A percentile compares a stretch with the other conserved stretches of the same genome.
Conservation (phyloP, 2,113 vertebrate species). For the Mixornis gularis region DNA sequence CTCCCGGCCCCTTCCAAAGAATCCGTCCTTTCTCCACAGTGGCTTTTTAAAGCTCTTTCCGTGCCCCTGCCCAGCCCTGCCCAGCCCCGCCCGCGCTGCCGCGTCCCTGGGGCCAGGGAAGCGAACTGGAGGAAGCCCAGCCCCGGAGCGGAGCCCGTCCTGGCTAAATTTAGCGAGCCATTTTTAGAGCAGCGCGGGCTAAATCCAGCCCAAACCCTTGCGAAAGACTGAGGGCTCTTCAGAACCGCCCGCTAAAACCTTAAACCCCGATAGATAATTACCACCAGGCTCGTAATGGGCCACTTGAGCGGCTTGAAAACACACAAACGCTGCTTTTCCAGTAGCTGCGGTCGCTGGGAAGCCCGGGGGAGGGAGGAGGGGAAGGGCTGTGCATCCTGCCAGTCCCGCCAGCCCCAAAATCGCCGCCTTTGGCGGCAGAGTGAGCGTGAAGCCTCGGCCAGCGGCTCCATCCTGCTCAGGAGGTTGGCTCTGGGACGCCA, state of each 20-base stretch:
- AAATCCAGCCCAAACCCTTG: constrained; percentile 6
- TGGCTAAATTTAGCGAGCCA: constrained; percentile 30
- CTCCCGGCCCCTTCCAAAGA: neutral
- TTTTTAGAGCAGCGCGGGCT: constrained; percentile 26
- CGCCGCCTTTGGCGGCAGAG: fast-evolving
- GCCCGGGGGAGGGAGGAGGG: neutral
- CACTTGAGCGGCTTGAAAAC: neutral
- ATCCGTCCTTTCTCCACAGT: fast-evolving
- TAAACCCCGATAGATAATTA: neutral
- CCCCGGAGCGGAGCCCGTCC: neutral
- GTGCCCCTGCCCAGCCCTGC: neutral
- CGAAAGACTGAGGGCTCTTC: neutral
- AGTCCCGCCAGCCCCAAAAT: neutral
- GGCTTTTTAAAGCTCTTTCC: neutral
- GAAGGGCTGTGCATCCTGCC: neutral
- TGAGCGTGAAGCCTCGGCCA: fast-evolving
- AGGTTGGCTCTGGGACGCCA: neutral
- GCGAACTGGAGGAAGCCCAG: constrained; percentile 22
- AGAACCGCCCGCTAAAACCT: neutral
- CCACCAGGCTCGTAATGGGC: neutral
- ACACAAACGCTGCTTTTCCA: neutral
- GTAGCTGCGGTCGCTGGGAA: neutral
- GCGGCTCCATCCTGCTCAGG: fast-evolving
- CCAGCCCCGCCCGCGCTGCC: neutral
- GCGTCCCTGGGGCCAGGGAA: neutral